Evolutionary conservation across 2,113 vertebrate genomes (phyloP), one percentile per base, ranked within the genome.

Genomic region (Chunga burmeisteri): DNA sequence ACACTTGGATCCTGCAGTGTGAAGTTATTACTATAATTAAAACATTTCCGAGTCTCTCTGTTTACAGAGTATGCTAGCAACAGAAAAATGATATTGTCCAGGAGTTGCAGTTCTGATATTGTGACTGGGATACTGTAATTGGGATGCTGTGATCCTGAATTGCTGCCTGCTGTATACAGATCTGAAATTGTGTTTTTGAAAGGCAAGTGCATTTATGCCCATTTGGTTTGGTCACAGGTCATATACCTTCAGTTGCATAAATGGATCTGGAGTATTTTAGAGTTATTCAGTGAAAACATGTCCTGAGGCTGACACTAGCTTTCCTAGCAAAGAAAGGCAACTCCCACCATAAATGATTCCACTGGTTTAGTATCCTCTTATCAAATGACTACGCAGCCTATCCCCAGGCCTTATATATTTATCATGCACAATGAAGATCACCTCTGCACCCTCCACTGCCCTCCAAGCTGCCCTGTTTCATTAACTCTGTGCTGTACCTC

Each of bases 11-110:
- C 56, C 34, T 47, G 20, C 46, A 59, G 52, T 46, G 1, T 11
- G 56, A 70, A 87, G 52, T 88, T 89, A 92, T 82, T 89, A 62
- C 81, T 79, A 7, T 65, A 94, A 94, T 94, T 89, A 91, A 94
- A 86, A 67, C 2, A 10, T 68, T 84, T 52, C 65, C 42, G 47
- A 44, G 34, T 29, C 12, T 71, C 44, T 88, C 50, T 78, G 71
- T 63, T 70, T 71, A 78, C 30, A 92, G 20, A 74, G 32, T 42
- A 34, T 7, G 16, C 12, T 49, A 32, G 19, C 29, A 85, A 47
- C 16, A 89, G 56, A 68, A 59, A 91, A 87, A 77, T 47, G 3
- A 32, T 25, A 6, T 5, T 56, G 27, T 17, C 58, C 53, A 72
- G 49, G 44, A 81, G 34, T 34, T 4, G 11, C 42, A 30, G 34